phyloP scores from a whole-genome alignment of 2,797 vertebrate genomes.

The Microctenopoma steveboyesi region DNA sequence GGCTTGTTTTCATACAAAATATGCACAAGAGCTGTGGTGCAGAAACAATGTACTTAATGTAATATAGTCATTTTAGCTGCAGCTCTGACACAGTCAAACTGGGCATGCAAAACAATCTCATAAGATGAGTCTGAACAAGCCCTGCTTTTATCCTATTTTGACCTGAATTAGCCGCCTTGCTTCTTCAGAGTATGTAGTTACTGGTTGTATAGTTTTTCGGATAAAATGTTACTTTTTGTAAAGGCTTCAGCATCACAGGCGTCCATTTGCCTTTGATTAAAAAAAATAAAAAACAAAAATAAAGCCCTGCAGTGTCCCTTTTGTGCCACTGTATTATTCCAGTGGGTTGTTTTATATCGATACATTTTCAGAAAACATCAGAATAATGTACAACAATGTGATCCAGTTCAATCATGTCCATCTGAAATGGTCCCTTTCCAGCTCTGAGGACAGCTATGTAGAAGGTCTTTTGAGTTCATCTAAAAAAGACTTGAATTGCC shows the following conservation, averaged over 20 bases:
- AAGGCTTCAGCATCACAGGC: slow-evolving; percentile 98
- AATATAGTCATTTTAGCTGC: slow-evolving; percentile 93
- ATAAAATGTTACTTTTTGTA: slow-evolving; percentile 99
- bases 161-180: slow-evolving; percentile 99
- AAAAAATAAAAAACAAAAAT: slow-evolving; percentile 67
- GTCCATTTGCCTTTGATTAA: slow-evolving; percentile 96
- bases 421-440: slow-evolving; percentile 68
- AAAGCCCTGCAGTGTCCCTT: slow-evolving; percentile 99
- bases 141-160: slow-evolving; percentile 99
- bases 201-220: slow-evolving; percentile 99
- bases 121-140: slow-evolving; percentile 97
- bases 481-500: slow-evolving; percentile 67
- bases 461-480: slow-evolving; percentile 53
- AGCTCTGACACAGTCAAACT: slow-evolving; percentile 95
- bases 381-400: slow-evolving; percentile 73
- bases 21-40: slow-evolving; percentile 98
- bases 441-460: slow-evolving; percentile 45
- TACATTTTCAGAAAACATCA: slow-evolving; percentile 79
- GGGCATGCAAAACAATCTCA: slow-evolving; percentile 97
- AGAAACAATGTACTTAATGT: slow-evolving; percentile 95
- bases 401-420: slow-evolving; percentile 65
- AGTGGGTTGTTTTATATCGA: slow-evolving; percentile 86
- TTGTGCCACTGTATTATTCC: slow-evolving; percentile 85
- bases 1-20: slow-evolving; percentile 96
- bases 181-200: slow-evolving; percentile 99